Conservation (phyloP, 2,888 invertebrate species). For the Eupsilia transversa region DNA sequence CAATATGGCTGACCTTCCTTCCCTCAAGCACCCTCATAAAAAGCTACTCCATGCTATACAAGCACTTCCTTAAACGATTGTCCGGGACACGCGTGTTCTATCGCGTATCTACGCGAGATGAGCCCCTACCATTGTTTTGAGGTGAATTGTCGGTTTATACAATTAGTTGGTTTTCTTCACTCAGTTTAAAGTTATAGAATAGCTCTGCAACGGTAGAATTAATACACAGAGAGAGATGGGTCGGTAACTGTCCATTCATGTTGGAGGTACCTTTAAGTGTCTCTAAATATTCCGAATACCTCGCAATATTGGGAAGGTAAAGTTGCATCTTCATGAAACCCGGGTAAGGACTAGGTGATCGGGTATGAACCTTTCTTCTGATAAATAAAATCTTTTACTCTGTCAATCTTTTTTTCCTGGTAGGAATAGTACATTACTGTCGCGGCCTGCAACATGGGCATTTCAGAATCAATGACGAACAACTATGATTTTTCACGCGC, state of each 20-base stretch:
- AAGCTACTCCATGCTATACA: conserved; percentile 72
- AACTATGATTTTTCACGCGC: no score
- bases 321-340: neutral
- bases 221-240: neutral
- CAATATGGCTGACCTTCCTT: conserved; percentile 36
- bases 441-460: no score
- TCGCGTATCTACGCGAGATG: conserved; percentile 76
- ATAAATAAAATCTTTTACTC: neutral
- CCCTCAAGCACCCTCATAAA: conserved; percentile 52
- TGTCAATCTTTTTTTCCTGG: neutral
- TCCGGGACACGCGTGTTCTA: conserved; percentile 85
- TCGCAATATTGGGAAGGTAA: neutral
- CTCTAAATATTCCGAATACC: neutral
- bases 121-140: conserved; percentile 59
- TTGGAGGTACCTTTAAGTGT: neutral
- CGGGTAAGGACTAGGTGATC: neutral
- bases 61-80: conserved; percentile 75
- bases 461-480: no score
- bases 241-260: no score
- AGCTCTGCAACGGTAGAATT: neutral
- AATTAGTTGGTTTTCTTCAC: neutral
- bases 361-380: neutral
- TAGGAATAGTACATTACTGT: no score
- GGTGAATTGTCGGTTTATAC: conserved; percentile 11
- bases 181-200: neutral